Percentiles rank a stretch among this genome's conserved stretches.
Conservation (phyloP, 1,140 invertebrate genomes). For the Ceratoteleas bidentatus region DNA sequence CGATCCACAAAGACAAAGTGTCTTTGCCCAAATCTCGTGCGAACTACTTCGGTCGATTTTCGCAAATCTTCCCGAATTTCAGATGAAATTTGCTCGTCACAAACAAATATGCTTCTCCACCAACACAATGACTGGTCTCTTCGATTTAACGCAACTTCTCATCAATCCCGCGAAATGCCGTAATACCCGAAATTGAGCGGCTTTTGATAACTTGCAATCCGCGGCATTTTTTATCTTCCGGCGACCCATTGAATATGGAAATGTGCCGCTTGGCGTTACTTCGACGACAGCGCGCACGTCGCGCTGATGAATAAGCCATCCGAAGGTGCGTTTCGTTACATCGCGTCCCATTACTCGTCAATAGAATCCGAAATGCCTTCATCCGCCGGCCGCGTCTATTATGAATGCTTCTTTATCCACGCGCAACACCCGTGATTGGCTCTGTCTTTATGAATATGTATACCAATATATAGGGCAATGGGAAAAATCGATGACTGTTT, state of each 20-base stretch:
- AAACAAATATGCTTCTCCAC: not conserved
- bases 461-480: not conserved
- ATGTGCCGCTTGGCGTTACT: slow-evolving; percentile 11
- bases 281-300: slow-evolving; percentile 3
- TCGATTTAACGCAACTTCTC: not conserved
- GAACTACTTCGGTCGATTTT: not conserved
- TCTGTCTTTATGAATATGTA: slow-evolving; percentile 34
- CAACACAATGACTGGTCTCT: not conserved
- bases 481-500: slow-evolving; percentile 2
- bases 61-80: no score
- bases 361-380: slow-evolving; percentile 33
- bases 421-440: slow-evolving; percentile 11
- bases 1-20: no score
- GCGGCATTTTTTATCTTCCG: slow-evolving; percentile 22
- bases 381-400: slow-evolving; percentile 13
- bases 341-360: slow-evolving; percentile 33
- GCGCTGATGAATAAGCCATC: slow-evolving; percentile 24
- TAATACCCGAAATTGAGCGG: slow-evolving; percentile 12
- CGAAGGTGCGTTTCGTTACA: slow-evolving; percentile 24
- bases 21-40: no score
- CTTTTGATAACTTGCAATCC: slow-evolving; percentile 13
- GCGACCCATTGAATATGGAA: slow-evolving; percentile 31
- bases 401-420: slow-evolving; percentile 34
- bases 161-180: not conserved
- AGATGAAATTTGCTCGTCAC: not conserved